A percentile compares a stretch with the other conserved stretches of the same genome.
Conservation (phyloP, 2,888 invertebrate species). For the Hermaeophaga mercurialis region DNA sequence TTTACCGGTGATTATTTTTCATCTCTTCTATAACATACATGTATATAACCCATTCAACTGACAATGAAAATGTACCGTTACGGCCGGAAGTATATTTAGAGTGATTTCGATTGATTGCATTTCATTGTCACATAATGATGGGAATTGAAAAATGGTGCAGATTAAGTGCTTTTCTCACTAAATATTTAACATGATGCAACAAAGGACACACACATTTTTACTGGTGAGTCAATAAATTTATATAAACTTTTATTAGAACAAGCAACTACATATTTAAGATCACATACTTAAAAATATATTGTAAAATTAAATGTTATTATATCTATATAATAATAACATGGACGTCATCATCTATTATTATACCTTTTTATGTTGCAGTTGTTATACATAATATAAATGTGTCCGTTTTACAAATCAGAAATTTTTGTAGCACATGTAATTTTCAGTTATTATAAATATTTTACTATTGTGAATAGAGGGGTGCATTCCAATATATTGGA, state of each 20-base stretch:
- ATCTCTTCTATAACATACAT: constrained; percentile 5
- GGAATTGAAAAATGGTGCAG: constrained; percentile 31
- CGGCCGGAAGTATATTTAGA: constrained; percentile 23
- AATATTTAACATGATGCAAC: constrained; percentile 28
- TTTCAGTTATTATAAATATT: no score
- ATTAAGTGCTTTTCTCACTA: constrained; percentile 32
- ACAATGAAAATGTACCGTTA: constrained; percentile 22
- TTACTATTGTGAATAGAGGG: no score
- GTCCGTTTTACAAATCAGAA: no score
- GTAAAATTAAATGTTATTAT: no score
- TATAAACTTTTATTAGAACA: no score
- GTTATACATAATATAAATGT: no score
- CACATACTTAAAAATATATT: no score
- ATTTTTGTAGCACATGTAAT: no score
- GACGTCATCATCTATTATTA: constrained; percentile 6
- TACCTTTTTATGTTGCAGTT: neutral
- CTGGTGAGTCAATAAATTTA: neutral
- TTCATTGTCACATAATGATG: constrained; percentile 29
- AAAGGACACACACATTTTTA: neutral
- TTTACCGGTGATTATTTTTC: constrained; percentile 22
- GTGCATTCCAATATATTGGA: no score
- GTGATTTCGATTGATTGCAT: constrained; percentile 38
- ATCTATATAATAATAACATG: neutral
- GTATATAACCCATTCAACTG: constrained; percentile 17
- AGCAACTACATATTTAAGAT: no score